Percentiles rank a stretch among this genome's conserved stretches.
Evolutionary conservation across 2,888 invertebrate species (phyloP).

Genomic region (Pristionchus arcanus): DNA sequence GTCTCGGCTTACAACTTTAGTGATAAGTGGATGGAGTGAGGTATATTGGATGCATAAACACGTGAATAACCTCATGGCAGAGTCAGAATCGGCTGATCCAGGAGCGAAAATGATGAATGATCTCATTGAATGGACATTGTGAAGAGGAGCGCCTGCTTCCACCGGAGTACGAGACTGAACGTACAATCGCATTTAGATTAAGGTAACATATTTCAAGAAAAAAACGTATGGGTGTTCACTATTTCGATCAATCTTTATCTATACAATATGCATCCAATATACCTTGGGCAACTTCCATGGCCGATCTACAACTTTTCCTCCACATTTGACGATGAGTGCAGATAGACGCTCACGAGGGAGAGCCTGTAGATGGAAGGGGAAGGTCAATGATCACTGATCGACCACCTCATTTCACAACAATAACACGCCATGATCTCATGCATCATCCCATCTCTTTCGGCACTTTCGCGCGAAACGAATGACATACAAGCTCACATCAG

Average conservation of each 20-base stretch:
- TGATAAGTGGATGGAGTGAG: background rate
- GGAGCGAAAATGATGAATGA: slow-evolving; percentile 48
- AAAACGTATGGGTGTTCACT: background rate
- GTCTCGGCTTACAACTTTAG: background rate
- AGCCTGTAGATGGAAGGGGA: background rate
- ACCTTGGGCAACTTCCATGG: slow-evolving; percentile 52
- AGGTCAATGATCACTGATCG: background rate
- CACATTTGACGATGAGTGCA: slow-evolving; percentile 19
- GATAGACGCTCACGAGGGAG: slow-evolving; percentile 43
- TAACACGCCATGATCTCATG: slow-evolving; percentile 8
- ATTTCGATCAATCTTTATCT: background rate
- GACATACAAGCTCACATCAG: background rate
- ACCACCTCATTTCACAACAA: background rate
- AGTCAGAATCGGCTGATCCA: slow-evolving; percentile 11
- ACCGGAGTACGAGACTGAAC: slow-evolving; percentile 15
- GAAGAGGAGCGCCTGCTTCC: slow-evolving; percentile 29
- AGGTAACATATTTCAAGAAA: background rate
- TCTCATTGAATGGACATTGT: slow-evolving; percentile 46
- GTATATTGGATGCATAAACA: no score
- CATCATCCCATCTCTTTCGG: background rate
- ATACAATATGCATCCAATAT: background rate
- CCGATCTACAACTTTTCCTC: slow-evolving; percentile 47
- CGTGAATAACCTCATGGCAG: slow-evolving; percentile 25
- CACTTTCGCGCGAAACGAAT: background rate
- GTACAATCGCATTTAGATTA: background rate